Evolutionary conservation across 2,888 invertebrate species (phyloP).

Genomic region (Drosophila merina): DNA sequence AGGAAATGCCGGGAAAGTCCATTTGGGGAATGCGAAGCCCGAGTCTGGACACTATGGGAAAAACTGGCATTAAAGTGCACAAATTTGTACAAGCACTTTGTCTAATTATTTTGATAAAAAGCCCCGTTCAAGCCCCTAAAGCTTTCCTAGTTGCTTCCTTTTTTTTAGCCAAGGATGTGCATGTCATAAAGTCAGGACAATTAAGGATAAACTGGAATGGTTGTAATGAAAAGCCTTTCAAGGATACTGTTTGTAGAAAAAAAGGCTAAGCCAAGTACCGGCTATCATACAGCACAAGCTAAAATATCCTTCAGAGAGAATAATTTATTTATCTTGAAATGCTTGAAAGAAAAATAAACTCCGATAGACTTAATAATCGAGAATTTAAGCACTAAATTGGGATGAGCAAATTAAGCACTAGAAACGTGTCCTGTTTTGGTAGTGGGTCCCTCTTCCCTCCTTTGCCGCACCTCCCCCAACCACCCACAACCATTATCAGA

Average conservation of each 20-base stretch:
- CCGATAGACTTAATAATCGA: not conserved
- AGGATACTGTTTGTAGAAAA: no score
- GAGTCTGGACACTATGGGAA: conserved; percentile 42
- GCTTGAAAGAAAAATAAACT: not conserved
- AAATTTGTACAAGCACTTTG: conserved; percentile 53
- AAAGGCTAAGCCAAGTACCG: not conserved
- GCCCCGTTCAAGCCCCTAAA: conserved; percentile 13
- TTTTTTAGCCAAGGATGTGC: not conserved
- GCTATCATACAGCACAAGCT: not conserved
- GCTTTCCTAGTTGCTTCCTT: not conserved
- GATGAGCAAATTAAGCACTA: conserved; percentile 38
- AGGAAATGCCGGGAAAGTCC: conserved; percentile 11
- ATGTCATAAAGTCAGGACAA: not conserved
- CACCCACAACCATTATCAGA: not conserved
- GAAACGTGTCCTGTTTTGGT: conserved; percentile 10
- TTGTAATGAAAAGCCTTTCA: not conserved
- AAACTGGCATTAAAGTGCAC: conserved; percentile 48
- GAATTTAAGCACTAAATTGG: not conserved
- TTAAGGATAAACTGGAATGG: conserved; percentile 5
- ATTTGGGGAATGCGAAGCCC: conserved; percentile 15
- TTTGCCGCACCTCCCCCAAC: no score
- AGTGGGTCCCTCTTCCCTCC: not conserved
- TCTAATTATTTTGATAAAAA: conserved; percentile 57
- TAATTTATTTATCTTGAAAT: not conserved
- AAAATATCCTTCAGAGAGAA: not conserved